Base-by-base conservation (phyloP, 2,888 invertebrate genomes). In the Enchytraeus crypticus region DNA sequence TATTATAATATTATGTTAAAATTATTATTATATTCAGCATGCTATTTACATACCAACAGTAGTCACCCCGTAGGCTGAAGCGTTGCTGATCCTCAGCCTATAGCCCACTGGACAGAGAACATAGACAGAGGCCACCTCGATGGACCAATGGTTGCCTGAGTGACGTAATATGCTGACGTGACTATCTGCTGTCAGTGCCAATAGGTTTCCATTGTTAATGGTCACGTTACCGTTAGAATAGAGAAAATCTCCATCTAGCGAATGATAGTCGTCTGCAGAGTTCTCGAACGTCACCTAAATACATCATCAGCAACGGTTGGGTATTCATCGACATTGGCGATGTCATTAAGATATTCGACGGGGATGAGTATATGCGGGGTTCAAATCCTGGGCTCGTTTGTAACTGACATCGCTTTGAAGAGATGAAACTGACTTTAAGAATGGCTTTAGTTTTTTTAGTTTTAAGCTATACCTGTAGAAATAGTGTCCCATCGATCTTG, bases 81-180 rank as follows among this genome's bases (percentile, higher is more conserved):
- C 64, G 58, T 68, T 68, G 45, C 61, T 65, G 5, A 68, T 62
- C 0, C 68, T 43, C 53, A 68, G 59, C 2, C 67, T 49, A 53
- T 68, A 66, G 29, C 68, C 68, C n/a, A 66, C 59, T 0, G 68
- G 68, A 47, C 68, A 68, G 46, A 59, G 58, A 34, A 68, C 53
- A 5, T 57, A 54, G 26, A 68, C 59, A 32, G 64, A 64, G 32
- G 38, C 58, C 46, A 68, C 68, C 11, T 66, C 64, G 18, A 68
- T 68, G 23, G 68, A 68, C 68, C 68, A 68, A 47, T 64, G 67
- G 38, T 68, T 60, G n/a, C 68, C 68, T 34, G 63, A 66, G 59
- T 68, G 68, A 21, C 67, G 55, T 4, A 68, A 26, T 18, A 68
- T 51, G 3, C 63, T 60, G 46, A 65, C 62, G 63, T 68, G 68